phyloP scores from a whole-genome alignment of 2,113 vertebrate species.

The Pelecanus crispus region DNA sequence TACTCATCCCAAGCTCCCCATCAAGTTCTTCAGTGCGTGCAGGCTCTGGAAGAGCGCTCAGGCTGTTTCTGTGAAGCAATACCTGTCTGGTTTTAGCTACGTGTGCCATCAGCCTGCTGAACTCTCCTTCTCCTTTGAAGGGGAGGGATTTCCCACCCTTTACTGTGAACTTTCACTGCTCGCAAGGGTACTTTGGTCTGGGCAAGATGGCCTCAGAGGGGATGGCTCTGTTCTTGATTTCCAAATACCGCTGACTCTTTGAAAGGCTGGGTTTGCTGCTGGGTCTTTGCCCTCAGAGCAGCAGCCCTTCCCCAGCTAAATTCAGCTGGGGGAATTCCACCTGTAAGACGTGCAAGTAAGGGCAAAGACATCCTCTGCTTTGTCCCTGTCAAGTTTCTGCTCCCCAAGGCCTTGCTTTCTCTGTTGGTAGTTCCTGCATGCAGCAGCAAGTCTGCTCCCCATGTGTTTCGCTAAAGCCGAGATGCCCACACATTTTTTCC shows the following conservation, averaged over 20 bases:
- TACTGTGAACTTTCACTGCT: not conserved
- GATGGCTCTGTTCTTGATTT: not conserved
- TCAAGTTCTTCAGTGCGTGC: not conserved
- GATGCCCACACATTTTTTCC: constrained; percentile 57
- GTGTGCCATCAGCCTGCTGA: not conserved
- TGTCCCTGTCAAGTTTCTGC: constrained; percentile 59
- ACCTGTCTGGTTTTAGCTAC: not conserved
- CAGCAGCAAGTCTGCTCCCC: constrained; percentile 37
- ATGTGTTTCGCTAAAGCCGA: not conserved
- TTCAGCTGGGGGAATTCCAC: constrained; percentile 57
- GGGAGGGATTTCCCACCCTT: not conserved
- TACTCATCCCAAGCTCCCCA: not conserved
- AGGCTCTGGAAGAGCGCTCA: not conserved
- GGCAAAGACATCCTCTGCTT: constrained; percentile 38
- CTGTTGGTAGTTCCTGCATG: constrained; percentile 33
- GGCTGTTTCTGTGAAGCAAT: not conserved
- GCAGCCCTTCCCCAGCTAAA: constrained; percentile 43
- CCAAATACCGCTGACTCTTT: not conserved
- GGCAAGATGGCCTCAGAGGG: not conserved
- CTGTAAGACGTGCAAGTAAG: constrained; percentile 51
- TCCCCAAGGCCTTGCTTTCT: constrained; percentile 63
- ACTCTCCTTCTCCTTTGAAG: not conserved
- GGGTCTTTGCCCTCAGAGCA: not conserved
- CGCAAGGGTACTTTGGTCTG: not conserved
- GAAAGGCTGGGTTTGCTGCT: constrained; percentile 6